These are phyloP conservation scores for Diarsia brunnea DNA, from an alignment of 2,888 invertebrate species.

Conservation along the genomic window DNA sequence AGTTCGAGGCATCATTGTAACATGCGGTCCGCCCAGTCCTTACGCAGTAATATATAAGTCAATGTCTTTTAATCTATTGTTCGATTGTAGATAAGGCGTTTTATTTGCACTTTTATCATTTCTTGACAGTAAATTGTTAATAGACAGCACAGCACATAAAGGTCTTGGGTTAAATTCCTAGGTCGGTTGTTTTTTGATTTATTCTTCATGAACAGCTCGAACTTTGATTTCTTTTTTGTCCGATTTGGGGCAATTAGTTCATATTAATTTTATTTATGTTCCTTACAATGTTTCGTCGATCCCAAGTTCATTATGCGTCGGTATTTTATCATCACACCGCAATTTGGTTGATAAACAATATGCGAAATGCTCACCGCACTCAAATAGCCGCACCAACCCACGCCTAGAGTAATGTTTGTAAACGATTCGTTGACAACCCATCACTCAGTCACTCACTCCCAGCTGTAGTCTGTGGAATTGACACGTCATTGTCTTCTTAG, in stretches of 20 bases:
- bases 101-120: neutral
- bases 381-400: constrained; percentile 37
- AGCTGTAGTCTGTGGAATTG: constrained; percentile 23
- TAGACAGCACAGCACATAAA: neutral
- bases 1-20: too few species aligned
- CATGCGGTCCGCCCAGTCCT: too few species aligned
- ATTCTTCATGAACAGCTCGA: too few species aligned
- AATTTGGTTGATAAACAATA: constrained; percentile 8
- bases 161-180: neutral
- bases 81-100: neutral
- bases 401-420: constrained; percentile 12
- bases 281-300: neutral
- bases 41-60: too few species aligned
- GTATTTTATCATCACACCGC: neutral
- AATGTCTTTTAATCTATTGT: constrained; percentile 6
- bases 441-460: constrained; percentile 30
- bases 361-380: constrained; percentile 21
- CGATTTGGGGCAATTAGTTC: too few species aligned
- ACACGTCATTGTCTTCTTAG: neutral
- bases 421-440: constrained; percentile 42
- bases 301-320: neutral
- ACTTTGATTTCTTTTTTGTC: too few species aligned
- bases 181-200: too few species aligned
- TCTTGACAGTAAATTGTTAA: neutral
- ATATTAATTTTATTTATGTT: too few species aligned